A percentile compares a stretch with the other conserved stretches of the same genome.
Conservation (phyloP, 1,140 invertebrate species). For the Brachionus rotundiformis region DNA sequence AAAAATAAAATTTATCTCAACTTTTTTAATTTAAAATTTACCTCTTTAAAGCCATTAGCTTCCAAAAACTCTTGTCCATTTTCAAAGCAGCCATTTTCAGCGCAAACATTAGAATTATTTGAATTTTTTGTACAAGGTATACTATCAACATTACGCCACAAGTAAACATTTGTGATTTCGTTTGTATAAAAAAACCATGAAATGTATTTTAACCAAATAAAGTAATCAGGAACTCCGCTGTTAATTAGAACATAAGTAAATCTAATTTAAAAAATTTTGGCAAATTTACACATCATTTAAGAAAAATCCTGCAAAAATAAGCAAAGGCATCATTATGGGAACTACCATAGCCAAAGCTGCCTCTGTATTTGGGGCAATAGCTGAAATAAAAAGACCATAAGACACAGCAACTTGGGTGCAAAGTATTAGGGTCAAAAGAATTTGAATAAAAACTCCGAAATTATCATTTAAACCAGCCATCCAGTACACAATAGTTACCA, state of each 20-base stretch:
- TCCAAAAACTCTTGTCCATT: conserved; percentile 39
- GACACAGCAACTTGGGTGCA: conserved; percentile 17
- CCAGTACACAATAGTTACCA: conserved; percentile 76
- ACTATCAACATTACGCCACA: conserved; percentile 23
- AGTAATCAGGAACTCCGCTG: conserved; percentile 10
- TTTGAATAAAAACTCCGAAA: conserved; percentile 60
- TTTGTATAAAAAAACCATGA: conserved; percentile 51
- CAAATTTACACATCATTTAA: conserved; percentile 70
- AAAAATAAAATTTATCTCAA: background rate
- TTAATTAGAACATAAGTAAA: background rate
- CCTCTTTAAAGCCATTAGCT: background rate
- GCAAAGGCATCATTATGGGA: conserved; percentile 84
- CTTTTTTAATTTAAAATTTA: conserved; percentile 1
- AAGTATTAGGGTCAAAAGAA: conserved; percentile 16
- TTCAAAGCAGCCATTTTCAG: background rate
- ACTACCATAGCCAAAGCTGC: conserved; percentile 80
- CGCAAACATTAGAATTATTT: background rate
- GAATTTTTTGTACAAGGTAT: conserved; percentile 17
- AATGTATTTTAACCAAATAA: conserved; percentile 52
- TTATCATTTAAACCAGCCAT: conserved; percentile 71
- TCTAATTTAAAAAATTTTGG: background rate
- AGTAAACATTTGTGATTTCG: background rate
- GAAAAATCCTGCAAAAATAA: conserved; percentile 93
- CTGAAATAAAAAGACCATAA: conserved; percentile 65
- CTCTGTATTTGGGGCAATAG: conserved; percentile 16